Evolutionary conservation across 1,140 invertebrate genomes (phyloP), one percentile per base, ranked within the genome.

Genomic region (Halotydeus destructor): DNA sequence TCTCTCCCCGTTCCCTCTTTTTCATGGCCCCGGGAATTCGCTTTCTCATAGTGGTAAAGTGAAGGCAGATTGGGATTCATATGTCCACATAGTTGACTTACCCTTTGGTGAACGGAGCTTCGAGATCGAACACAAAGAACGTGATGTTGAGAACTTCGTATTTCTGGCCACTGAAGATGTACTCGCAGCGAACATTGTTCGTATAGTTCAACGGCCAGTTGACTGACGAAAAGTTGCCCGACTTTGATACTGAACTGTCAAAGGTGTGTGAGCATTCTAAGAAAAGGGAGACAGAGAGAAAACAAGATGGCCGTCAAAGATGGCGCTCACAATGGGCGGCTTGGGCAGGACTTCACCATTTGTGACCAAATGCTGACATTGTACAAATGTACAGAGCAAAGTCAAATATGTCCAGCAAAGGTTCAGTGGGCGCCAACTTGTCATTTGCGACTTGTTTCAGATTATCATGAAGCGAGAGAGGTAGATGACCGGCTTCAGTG

Each of bases 161-260:
- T 19, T 48, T 30, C 36, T 43, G 19, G 3, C 51, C 51, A 14
- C 34, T 45, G 30, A 55, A 55, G 22, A 45, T 45, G 39, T 55
- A 55, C 32, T 36, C 36, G 34, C 53, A 54, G 22, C 47, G 39
- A 0, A 41, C 31, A 36, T 49, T 46, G n/a, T 37, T 39, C 6
- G 49, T 38, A 35, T 54, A 54, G 9, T 49, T 47, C 14, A 26
- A 27, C 11, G 53, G 53, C 38, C 39, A 54, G 8, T 38, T 18
- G 2, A 50, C 52, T 21, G 53, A 54, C 3, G 52, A 49, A 38
- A 54, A 54, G 32, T 54, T 54, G 5, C 53, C 53, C 12, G 32
- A 19, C 44, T 53, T 54, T 18, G 35, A 41, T 2, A 22, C 9
- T 25, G 27, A 37, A 30, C 52, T 54, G 14, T 54, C 41, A 31